A percentile compares a stretch with the other conserved stretches of the same genome.
phyloP scores from a whole-genome alignment of 2,797 vertebrate species.

The Babyrousa celebensis region DNA sequence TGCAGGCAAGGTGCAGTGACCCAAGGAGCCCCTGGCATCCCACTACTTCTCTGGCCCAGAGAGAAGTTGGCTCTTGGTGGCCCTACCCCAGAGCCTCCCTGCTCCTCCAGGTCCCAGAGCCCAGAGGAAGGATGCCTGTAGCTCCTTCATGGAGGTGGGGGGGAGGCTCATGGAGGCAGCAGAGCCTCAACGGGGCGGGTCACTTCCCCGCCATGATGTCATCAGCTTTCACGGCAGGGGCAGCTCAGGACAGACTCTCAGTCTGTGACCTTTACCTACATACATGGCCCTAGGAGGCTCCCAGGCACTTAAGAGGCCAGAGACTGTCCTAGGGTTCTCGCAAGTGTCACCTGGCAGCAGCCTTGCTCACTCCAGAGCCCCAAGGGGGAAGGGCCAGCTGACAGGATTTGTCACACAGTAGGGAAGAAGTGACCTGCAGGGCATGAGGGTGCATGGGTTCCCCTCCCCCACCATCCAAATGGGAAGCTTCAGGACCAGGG shows the following conservation, averaged over 20 bases:
- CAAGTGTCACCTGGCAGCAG: background rate
- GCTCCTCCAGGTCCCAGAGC: no score
- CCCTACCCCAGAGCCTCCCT: background rate
- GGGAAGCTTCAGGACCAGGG: background rate
- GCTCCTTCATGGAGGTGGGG: background rate
- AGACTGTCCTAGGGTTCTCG: background rate
- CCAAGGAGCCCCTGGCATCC: slow-evolving; percentile 93
- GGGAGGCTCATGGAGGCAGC: background rate
- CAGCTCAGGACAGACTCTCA: no score
- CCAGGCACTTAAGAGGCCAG: background rate
- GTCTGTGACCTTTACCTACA: background rate
- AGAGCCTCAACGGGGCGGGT: background rate
- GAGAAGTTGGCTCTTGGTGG: background rate
- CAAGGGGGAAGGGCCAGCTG: background rate
- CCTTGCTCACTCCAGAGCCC: background rate
- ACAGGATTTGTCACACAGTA: background rate
- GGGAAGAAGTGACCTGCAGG: background rate
- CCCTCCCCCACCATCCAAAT: background rate
- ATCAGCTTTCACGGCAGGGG: background rate
- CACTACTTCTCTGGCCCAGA: slow-evolving; percentile 94
- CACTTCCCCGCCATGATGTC: background rate
- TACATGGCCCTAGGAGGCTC: background rate
- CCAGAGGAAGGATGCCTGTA: no score
- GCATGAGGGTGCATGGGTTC: background rate
- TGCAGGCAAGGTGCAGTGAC: slow-evolving; percentile 94